Percentiles rank a stretch among this genome's conserved stretches.
phyloP scores from a whole-genome alignment of 1,140 invertebrate genomes.

The Hestina assimilis region DNA sequence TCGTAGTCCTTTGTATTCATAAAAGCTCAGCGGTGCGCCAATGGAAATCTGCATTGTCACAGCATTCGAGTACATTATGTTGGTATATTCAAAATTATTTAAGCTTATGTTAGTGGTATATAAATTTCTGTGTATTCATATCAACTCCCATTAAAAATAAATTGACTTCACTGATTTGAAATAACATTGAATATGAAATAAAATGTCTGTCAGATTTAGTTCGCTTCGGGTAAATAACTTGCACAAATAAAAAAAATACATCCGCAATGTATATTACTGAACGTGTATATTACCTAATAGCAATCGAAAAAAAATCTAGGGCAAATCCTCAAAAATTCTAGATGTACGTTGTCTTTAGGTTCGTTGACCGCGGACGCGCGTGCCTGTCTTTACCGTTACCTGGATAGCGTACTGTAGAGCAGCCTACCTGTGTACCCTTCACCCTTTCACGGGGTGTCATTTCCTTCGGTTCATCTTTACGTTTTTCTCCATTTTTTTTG shows the following conservation, averaged over 20 bases:
- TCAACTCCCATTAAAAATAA: too few relatives aligned
- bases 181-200: too few relatives aligned
- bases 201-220: too few relatives aligned
- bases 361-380: constrained; percentile 60
- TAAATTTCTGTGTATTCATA: too few relatives aligned
- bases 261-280: constrained; percentile 5
- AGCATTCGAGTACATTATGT: constrained; percentile 14
- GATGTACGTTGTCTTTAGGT: constrained; percentile 47
- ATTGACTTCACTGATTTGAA: too few relatives aligned
- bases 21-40: constrained; percentile 45
- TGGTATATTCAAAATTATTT: too few relatives aligned
- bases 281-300: constrained; percentile 27
- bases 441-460: constrained; percentile 33
- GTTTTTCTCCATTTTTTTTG: constrained; percentile 13
- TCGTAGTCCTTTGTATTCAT: constrained; percentile 50
- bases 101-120: too few relatives aligned
- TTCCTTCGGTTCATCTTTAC: constrained; percentile 11
- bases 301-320: constrained; percentile 49
- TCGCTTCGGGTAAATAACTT: not conserved
- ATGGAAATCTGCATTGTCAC: constrained; percentile 33
- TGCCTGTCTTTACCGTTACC: constrained; percentile 53
- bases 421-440: constrained; percentile 48
- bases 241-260: not conserved
- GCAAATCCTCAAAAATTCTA: constrained; percentile 67
- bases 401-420: constrained; percentile 32